Evolutionary conservation across 64 coral and sea anemone genomes (phyloP), one percentile per base, ranked within the genome.

Genomic region (Astreopora myriophthalma): DNA sequence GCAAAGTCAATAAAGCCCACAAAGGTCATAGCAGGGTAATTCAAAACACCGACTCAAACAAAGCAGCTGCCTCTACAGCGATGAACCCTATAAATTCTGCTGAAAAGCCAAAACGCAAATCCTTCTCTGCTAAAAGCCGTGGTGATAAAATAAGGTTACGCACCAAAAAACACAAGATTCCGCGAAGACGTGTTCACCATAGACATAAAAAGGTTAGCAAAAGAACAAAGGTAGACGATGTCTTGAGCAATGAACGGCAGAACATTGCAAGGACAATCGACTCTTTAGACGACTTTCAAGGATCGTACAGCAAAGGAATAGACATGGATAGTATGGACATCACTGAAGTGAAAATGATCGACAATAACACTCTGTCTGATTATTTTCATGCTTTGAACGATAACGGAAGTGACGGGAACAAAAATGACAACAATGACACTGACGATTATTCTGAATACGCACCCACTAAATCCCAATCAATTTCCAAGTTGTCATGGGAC

Each of bases 331-430:
- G 80, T 6, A 64, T 75, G 68, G 71, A 74, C 6, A 65, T 97
- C 6, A 87, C 86, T 5, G 69, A 91, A 83, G 87, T 97, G 2
- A 97, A 55, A 2, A 89, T 86, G 75, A 91, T 97, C 37, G 95
- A 97, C 49, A 87, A 87, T n/a, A 92, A 82, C 0, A 83, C 91
- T n/a, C 73, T 97, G 12, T 87, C 81, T 37, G 88, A 97, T 68
- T 97, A 97, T 68, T 97, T 97, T 80, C 87, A 97, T n/a, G 92
- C 95, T 8, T 68, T 97, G 28, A 97, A 97, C 26, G 95, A 86
- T 20, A 74, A 97, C 5, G 80, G 65, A 62, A 79, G 63, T 71
- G 48, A 83, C 22, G 70, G 46, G 0, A 38, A 19, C 33, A 76
- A 62, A 12, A 80, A 93, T 9, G 42, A 84, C 36, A 75, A 51